Evolutionary conservation across 2,797 vertebrate genomes (phyloP).

Genomic region (Hippocampus kuda): DNA sequence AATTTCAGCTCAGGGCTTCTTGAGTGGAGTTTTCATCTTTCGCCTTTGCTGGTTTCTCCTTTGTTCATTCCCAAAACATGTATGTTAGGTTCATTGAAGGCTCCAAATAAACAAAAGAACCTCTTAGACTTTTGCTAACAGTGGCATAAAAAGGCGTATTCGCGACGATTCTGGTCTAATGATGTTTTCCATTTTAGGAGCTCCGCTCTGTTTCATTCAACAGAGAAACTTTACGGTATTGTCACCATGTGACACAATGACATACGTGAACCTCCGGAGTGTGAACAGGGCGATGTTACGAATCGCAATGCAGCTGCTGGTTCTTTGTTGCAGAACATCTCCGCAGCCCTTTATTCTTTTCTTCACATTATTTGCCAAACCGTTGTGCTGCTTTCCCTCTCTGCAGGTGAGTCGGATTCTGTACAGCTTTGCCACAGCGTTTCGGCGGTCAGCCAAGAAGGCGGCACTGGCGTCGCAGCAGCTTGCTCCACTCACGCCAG

Average conservation of each 20-base stretch:
- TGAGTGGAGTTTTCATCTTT: neutral
- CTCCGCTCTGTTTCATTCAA: no score
- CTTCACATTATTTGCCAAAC: neutral
- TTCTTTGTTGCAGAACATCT: neutral
- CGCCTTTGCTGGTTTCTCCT: neutral
- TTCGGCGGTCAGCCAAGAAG: conserved; percentile 88
- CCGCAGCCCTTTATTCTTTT: neutral
- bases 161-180: no score
- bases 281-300: no score
- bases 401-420: conserved; percentile 91
- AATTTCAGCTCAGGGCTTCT: neutral
- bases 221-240: no score
- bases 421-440: conserved; percentile 97
- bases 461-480: conserved; percentile 72
- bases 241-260: no score
- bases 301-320: neutral
- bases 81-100: neutral
- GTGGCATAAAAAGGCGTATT: no score
- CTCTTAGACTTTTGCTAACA: no score
- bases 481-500: conserved; percentile 81
- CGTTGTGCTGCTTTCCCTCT: neutral
- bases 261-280: no score
- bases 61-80: neutral
- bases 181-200: no score
- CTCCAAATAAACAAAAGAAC: neutral